Conservation (phyloP, 2,888 invertebrate genomes). For the Rhodophaea formosa region DNA sequence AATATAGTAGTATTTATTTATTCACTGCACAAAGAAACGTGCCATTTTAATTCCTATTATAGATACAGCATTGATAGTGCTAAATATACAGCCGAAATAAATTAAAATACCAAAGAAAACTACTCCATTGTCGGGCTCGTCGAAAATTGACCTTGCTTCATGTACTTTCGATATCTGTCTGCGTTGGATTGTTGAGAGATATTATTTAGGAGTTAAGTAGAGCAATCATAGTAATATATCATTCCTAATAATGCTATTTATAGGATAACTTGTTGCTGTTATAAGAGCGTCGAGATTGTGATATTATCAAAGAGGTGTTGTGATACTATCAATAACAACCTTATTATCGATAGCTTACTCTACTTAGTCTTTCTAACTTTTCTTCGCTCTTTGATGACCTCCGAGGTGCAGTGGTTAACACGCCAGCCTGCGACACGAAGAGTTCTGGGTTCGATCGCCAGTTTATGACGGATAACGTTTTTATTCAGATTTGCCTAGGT, state of each 20-base stretch:
- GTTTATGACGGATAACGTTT: too few relatives aligned
- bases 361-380: too few relatives aligned
- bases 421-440: too few relatives aligned
- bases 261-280: background rate
- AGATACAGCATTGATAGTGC: background rate
- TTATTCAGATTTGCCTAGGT: too few relatives aligned
- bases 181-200: background rate
- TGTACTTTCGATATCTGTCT: slow-evolving; percentile 7
- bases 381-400: too few relatives aligned
- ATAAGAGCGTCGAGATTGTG: background rate
- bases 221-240: slow-evolving; percentile 5
- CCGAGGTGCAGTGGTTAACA: too few relatives aligned
- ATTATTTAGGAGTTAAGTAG: slow-evolving; percentile 3
- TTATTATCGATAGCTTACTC: background rate
- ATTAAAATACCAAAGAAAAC: slow-evolving; percentile 7
- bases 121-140: background rate
- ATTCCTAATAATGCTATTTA: slow-evolving; percentile 12
- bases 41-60: background rate
- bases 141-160: slow-evolving; percentile 7
- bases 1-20: background rate
- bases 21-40: background rate
- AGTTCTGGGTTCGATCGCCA: too few relatives aligned
- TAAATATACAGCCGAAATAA: background rate
- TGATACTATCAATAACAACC: background rate
- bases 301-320: background rate